Percentiles rank a stretch among this genome's conserved stretches.
phyloP scores from a whole-genome alignment of 2,888 invertebrate genomes.

The Melinaea menophilus region DNA sequence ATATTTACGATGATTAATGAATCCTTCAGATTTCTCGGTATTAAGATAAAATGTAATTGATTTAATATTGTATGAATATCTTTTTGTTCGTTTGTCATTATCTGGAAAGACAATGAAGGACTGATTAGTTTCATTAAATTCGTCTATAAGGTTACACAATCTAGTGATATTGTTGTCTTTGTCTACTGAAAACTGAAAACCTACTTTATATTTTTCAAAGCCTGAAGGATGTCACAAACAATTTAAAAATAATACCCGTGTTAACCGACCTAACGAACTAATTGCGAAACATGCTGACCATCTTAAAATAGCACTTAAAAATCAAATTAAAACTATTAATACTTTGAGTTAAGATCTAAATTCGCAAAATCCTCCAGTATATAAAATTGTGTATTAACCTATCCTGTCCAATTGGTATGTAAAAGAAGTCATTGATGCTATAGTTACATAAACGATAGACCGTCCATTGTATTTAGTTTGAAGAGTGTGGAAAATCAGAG shows the following conservation, averaged over 20 bases:
- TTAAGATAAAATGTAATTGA: background rate
- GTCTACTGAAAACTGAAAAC: slow-evolving; percentile 43
- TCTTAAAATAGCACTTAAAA: slow-evolving; percentile 30
- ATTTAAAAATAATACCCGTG: slow-evolving; percentile 52
- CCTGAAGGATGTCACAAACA: slow-evolving; percentile 48
- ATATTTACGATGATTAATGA: background rate
- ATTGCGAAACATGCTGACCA: slow-evolving; percentile 50
- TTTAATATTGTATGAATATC: slow-evolving; percentile 4
- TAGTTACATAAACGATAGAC: slow-evolving; percentile 47
- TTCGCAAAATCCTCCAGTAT: slow-evolving; percentile 21
- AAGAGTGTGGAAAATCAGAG: slow-evolving; percentile 39
- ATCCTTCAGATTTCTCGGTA: no score
- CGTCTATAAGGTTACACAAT: background rate
- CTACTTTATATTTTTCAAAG: slow-evolving; percentile 48
- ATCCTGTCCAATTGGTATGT: slow-evolving; percentile 36
- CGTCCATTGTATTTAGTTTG: slow-evolving; percentile 37
- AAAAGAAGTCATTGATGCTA: slow-evolving; percentile 42
- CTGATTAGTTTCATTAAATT: background rate
- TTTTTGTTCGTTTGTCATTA: slow-evolving; percentile 3
- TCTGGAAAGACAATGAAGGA: no score
- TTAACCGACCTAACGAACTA: slow-evolving; percentile 52
- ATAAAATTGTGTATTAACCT: slow-evolving; percentile 9
- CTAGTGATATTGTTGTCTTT: background rate
- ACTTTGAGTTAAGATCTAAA: slow-evolving; percentile 34
- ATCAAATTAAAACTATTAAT: slow-evolving; percentile 27